These are phyloP conservation scores for Trematocara variabile DNA, from an alignment of 2,113 vertebrate genomes.

Conservation along the genomic window DNA sequence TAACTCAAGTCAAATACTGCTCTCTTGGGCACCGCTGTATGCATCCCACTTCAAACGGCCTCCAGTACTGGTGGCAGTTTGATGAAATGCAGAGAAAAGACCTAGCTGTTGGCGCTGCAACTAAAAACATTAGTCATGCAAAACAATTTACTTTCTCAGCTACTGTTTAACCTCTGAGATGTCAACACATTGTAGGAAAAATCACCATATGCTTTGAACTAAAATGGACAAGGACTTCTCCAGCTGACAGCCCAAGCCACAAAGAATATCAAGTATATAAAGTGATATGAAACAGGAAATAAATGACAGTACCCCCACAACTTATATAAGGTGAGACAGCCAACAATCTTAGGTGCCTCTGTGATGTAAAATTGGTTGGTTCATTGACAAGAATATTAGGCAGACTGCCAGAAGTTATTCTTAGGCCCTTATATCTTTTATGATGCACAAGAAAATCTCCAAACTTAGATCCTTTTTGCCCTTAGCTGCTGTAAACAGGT, in stretches of 20 bases:
- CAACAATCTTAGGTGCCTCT: neutral
- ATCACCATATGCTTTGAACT: neutral
- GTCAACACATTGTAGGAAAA: neutral
- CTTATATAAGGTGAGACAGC: neutral
- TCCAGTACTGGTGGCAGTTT: neutral
- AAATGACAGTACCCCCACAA: neutral
- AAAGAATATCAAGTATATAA: neutral
- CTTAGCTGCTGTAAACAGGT: neutral
- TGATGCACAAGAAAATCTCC: neutral
- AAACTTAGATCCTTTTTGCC: neutral
- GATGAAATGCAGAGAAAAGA: neutral
- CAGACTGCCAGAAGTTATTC: neutral
- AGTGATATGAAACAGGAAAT: neutral
- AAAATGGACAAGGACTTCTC: neutral
- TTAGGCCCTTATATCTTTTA: neutral
- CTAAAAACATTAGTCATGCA: neutral
- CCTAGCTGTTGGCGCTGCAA: neutral
- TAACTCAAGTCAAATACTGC: constrained; percentile 6
- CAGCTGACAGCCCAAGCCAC: neutral
- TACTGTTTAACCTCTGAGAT: neutral
- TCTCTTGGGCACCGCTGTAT: constrained; percentile 23
- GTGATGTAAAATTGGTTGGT: neutral
- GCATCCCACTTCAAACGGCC: constrained; percentile 15
- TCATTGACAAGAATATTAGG: neutral
- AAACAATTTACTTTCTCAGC: neutral